Percentiles rank a stretch among this genome's conserved stretches.
Conservation (phyloP, 1,140 invertebrate genomes). For the Aethina tumida region DNA sequence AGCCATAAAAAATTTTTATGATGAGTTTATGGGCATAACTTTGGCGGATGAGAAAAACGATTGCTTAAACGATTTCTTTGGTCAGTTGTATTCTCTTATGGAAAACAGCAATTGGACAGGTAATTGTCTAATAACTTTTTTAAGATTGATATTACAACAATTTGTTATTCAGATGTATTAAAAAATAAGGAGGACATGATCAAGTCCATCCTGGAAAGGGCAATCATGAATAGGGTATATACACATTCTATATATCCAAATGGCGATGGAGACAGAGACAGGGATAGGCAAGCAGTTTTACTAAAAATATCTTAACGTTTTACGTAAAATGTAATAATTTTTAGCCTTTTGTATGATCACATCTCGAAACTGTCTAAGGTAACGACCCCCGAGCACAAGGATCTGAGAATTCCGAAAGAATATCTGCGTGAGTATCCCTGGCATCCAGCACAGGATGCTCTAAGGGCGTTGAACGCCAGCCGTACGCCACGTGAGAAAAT, state of each 20-base stretch:
- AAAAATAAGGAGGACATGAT: constrained; percentile 16
- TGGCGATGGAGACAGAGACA: constrained; percentile 85
- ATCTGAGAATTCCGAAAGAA: constrained; percentile 70
- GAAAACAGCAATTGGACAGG: constrained; percentile 64
- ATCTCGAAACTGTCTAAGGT: constrained; percentile 73
- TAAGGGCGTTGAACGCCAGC: constrained; percentile 87
- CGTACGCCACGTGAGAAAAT: constrained; percentile 93
- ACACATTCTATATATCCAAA: constrained; percentile 92
- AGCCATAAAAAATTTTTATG: constrained; percentile 55
- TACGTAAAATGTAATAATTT: constrained; percentile 21
- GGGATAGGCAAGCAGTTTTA: constrained; percentile 67
- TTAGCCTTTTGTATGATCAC: constrained; percentile 75
- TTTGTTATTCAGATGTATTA: constrained; percentile 13
- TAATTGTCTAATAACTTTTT: constrained; percentile 30
- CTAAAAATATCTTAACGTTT: constrained; percentile 1
- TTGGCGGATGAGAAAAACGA: constrained; percentile 77
- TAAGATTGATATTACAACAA: constrained; percentile 1
- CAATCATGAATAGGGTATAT: constrained; percentile 83
- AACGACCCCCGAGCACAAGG: constrained; percentile 74
- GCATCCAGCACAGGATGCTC: constrained; percentile 91
- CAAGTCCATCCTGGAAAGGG: constrained; percentile 52
- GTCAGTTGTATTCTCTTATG: constrained; percentile 49
- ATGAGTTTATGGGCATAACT: constrained; percentile 64
- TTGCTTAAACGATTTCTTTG: constrained; percentile 55
- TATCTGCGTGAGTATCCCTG: constrained; percentile 89